These are phyloP conservation scores for Lissonota sp. DNA, from an alignment of 2,888 invertebrate species.

Conservation along the genomic window DNA sequence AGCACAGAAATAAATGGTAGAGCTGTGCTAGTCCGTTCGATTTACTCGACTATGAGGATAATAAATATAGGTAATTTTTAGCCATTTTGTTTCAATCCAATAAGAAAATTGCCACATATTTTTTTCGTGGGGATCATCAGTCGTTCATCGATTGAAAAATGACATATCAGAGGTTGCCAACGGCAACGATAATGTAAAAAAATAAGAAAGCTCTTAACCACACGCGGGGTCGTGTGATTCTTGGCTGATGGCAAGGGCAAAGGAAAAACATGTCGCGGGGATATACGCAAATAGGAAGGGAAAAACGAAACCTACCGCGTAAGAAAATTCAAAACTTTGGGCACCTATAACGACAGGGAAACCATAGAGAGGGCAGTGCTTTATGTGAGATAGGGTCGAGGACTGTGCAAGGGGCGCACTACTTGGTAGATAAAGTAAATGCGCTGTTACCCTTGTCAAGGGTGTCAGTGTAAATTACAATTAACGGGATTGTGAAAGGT, in stretches of 20 bases:
- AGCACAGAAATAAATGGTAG: too few relatives aligned
- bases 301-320: too few relatives aligned
- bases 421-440: conserved; percentile 2
- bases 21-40: too few relatives aligned
- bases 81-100: background rate
- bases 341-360: background rate
- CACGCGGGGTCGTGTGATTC: background rate
- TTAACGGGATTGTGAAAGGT: conserved; percentile 44
- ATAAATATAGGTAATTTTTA: too few relatives aligned
- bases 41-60: too few relatives aligned
- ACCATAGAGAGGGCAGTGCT: conserved; percentile 11
- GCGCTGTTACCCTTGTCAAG: conserved; percentile 2
- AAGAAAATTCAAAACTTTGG: too few relatives aligned
- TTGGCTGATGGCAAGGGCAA: background rate
- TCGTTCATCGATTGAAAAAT: conserved; percentile 18
- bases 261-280: too few relatives aligned
- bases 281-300: too few relatives aligned
- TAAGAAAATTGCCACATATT: background rate
- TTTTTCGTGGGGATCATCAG: background rate
- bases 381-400: background rate
- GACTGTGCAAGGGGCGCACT: conserved; percentile 11
- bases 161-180: conserved; percentile 10
- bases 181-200: conserved; percentile 10
- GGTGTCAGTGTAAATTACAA: conserved; percentile 54
- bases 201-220: background rate